Percentiles rank a stretch among this genome's conserved stretches.
phyloP scores from a whole-genome alignment of 2,888 invertebrate species.

The Thecocarcelia acutangulata region DNA sequence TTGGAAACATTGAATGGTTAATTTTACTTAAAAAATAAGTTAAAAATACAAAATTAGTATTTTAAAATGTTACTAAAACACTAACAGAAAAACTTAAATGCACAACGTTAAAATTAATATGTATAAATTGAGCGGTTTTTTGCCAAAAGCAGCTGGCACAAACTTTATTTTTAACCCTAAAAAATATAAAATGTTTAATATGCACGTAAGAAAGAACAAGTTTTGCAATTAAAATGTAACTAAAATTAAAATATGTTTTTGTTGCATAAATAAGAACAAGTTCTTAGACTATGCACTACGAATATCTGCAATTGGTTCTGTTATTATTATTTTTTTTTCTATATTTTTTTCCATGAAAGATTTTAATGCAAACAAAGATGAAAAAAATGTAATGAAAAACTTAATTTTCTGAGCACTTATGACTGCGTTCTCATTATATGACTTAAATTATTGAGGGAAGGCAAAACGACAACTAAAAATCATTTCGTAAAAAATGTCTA shows the following conservation, averaged over 20 bases:
- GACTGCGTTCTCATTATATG: slow-evolving; percentile 39
- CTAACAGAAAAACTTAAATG: slow-evolving; percentile 45
- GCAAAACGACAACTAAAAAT: slow-evolving; percentile 12
- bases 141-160: slow-evolving; percentile 15
- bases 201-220: slow-evolving; percentile 47
- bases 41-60: not conserved
- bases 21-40: not conserved
- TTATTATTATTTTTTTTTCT: slow-evolving; percentile 4
- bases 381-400: slow-evolving; percentile 54
- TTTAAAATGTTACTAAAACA: slow-evolving; percentile 41
- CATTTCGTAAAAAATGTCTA: slow-evolving; percentile 26
- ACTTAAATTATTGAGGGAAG: slow-evolving; percentile 14
- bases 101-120: slow-evolving; percentile 14
- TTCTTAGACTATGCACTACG: slow-evolving; percentile 20
- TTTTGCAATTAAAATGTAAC: slow-evolving; percentile 64
- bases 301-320: slow-evolving; percentile 25
- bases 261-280: slow-evolving; percentile 23
- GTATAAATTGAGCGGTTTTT: not conserved
- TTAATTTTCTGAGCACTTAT: slow-evolving; percentile 50
- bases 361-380: slow-evolving; percentile 16
- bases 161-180: not conserved
- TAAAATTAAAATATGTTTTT: slow-evolving; percentile 59
- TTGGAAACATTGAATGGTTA: too few species aligned
- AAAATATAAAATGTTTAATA: slow-evolving; percentile 35
- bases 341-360: not conserved